A percentile compares a stretch with the other conserved stretches of the same genome.
These are phyloP conservation scores for Scopus umbretta DNA, from an alignment of 2,113 vertebrate species.

Conservation along the genomic window DNA sequence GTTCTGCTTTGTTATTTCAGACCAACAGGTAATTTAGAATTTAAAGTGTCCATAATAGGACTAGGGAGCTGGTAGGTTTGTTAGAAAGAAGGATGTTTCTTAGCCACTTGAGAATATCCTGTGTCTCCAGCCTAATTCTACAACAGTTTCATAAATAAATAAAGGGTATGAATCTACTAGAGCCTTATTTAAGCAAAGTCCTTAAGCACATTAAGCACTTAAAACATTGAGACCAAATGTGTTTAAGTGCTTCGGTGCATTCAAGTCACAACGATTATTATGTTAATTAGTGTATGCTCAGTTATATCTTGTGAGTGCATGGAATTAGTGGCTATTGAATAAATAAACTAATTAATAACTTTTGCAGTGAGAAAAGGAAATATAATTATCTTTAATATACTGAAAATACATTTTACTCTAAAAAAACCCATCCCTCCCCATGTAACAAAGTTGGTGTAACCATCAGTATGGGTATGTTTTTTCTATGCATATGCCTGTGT, in stretches of 20 bases:
- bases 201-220: background rate
- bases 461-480: background rate
- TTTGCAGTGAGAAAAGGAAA: background rate
- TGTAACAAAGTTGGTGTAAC: background rate
- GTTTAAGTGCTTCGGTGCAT: background rate
- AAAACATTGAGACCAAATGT: background rate
- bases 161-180: background rate
- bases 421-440: background rate
- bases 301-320: background rate
- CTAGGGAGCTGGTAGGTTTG: background rate
- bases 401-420: background rate
- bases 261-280: background rate
- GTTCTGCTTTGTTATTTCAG: background rate
- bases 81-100: background rate
- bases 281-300: background rate
- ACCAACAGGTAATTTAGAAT: background rate
- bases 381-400: background rate
- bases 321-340: background rate
- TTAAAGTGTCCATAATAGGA: background rate
- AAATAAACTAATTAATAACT: background rate
- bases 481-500: background rate
- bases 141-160: background rate
- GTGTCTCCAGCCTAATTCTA: background rate
- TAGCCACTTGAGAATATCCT: background rate
- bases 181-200: background rate